A percentile compares a stretch with the other conserved stretches of the same genome.
Evolutionary conservation across 2,113 vertebrate species (phyloP).

Genomic region (Menura novaehollandiae): DNA sequence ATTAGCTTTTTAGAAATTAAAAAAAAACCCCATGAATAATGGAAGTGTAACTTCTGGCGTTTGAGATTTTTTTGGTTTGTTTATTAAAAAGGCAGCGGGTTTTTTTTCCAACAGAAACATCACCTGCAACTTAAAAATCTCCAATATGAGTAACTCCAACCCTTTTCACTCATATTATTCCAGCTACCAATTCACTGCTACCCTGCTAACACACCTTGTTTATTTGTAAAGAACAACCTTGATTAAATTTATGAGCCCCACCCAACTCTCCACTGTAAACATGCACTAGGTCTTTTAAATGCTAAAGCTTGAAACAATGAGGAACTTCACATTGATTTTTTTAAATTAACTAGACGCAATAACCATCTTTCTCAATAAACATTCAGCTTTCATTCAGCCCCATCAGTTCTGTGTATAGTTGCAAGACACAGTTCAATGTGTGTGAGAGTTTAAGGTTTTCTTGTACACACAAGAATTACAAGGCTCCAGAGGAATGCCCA

Average conservation of each 20-base stretch:
- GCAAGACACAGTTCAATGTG: background rate
- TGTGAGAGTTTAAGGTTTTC: background rate
- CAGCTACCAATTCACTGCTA: background rate
- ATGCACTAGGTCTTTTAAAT: background rate
- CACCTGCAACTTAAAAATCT: background rate
- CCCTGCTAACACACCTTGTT: background rate
- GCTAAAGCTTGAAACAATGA: background rate
- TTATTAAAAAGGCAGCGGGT: background rate
- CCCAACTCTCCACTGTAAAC: background rate
- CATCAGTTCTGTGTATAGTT: background rate
- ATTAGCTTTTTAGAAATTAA: constrained; percentile 16
- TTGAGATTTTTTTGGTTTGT: background rate
- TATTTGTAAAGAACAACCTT: background rate
- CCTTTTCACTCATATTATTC: background rate
- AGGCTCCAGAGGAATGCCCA: background rate
- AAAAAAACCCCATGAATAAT: background rate
- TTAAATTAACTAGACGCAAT: background rate
- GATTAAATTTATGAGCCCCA: background rate
- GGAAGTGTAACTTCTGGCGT: background rate
- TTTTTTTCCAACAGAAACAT: background rate
- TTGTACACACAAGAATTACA: background rate
- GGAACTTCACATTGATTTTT: background rate
- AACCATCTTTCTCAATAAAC: background rate
- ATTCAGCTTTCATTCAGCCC: background rate
- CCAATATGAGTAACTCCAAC: background rate